These are phyloP conservation scores for Bettongia penicillata DNA, from an alignment of 2,113 vertebrate species.

Conservation along the genomic window DNA sequence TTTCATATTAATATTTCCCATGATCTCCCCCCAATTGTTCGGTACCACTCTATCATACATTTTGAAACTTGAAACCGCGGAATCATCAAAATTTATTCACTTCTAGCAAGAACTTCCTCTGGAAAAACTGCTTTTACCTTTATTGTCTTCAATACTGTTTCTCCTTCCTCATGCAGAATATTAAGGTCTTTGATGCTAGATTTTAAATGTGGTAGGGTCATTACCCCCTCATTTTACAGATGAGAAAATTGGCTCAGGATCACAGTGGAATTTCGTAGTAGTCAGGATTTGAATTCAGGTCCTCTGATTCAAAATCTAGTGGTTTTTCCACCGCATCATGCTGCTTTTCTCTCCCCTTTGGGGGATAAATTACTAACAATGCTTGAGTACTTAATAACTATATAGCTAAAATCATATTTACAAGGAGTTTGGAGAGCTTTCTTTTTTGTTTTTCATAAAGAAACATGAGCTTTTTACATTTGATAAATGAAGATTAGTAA, in stretches of 20 bases:
- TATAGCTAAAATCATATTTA: background rate
- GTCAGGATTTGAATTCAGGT: background rate
- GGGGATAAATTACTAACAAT: background rate
- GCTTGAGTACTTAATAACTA: background rate
- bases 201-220: background rate
- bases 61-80: background rate
- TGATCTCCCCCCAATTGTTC: background rate
- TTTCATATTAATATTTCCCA: background rate
- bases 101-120: background rate
- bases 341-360: background rate
- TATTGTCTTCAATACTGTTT: background rate
- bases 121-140: background rate
- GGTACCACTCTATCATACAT: background rate
- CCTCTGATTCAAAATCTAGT: background rate
- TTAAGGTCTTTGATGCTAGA: background rate
- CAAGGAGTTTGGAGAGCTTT: background rate
- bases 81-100: background rate
- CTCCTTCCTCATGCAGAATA: background rate
- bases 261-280: background rate
- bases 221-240: background rate
- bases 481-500: background rate
- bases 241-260: background rate
- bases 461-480: background rate
- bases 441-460: background rate
- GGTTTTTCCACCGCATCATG: background rate